Percentiles rank a stretch among this genome's conserved stretches.
Evolutionary conservation across 1,140 invertebrate species (phyloP).

Genomic region (Hycleus phaleratus): DNA sequence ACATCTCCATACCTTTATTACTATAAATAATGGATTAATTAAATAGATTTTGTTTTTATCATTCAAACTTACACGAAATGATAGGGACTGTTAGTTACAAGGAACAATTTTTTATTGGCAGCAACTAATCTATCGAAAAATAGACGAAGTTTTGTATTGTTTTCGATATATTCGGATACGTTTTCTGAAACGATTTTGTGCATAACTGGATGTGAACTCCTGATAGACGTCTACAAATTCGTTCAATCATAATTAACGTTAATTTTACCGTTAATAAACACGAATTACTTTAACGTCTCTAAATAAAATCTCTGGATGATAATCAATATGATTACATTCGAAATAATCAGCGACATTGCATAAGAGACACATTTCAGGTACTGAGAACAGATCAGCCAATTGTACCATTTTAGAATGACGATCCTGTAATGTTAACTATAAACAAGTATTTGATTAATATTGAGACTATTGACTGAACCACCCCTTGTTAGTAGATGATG

Average conservation of each 20-base stretch:
- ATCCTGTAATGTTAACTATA: conserved; percentile 48
- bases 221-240: conserved; percentile 71
- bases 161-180: conserved; percentile 72
- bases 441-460: not conserved
- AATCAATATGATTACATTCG: conserved; percentile 80
- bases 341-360: conserved; percentile 94
- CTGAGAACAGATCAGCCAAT: conserved; percentile 92
- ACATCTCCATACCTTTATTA: conserved; percentile 82
- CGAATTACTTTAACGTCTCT: conserved; percentile 79
- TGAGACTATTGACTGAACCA: not conserved
- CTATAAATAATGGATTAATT: conserved; percentile 44
- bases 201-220: conserved; percentile 85
- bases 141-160: conserved; percentile 62
- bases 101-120: conserved; percentile 81
- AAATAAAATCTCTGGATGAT: conserved; percentile 92
- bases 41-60: not conserved
- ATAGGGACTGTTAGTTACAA: conserved; percentile 95
- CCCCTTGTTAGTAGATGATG: too few species aligned
- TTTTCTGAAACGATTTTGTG: conserved; percentile 77
- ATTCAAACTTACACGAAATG: conserved; percentile 83
- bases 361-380: conserved; percentile 90
- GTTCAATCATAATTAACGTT: not conserved
- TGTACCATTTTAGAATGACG: conserved; percentile 82
- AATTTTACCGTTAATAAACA: not conserved
- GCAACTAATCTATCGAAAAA: conserved; percentile 71